These are phyloP conservation scores for Corythornis leucogaster DNA, from an alignment of 2,797 vertebrate species.

Conservation along the genomic window DNA sequence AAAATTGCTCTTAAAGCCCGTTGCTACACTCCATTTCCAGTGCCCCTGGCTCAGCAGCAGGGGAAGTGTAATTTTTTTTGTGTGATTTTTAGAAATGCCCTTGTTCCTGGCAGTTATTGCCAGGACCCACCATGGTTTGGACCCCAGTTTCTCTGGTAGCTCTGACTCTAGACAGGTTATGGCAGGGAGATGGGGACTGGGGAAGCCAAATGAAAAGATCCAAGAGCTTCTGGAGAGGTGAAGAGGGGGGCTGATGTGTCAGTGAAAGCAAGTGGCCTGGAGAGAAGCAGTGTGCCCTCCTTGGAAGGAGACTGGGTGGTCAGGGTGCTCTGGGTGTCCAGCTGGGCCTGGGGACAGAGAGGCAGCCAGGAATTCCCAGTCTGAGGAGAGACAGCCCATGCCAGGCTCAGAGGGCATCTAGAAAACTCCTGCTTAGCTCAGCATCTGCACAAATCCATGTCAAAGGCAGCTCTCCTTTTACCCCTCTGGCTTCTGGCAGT, in stretches of 20 bases:
- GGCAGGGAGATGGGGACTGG: not conserved
- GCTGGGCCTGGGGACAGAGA: not conserved
- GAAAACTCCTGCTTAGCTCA: not conserved
- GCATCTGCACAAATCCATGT: accelerated
- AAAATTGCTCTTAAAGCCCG: not conserved
- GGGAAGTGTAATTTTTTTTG: not conserved
- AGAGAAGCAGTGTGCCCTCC: not conserved
- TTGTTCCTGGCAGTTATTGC: not conserved
- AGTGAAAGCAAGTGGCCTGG: not conserved
- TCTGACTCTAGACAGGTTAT: not conserved
- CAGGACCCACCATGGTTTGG: not conserved
- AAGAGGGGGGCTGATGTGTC: not conserved
- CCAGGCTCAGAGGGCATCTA: not conserved
- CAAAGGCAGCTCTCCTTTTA: not conserved
- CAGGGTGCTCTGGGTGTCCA: not conserved
- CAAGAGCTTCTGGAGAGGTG: not conserved
- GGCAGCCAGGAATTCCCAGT: not conserved
- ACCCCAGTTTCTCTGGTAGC: not conserved
- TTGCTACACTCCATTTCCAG: not conserved
- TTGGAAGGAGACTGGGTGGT: accelerated
- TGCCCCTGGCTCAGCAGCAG: not conserved
- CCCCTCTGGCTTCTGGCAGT: not conserved
- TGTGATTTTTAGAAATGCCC: not conserved
- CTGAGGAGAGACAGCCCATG: accelerated
- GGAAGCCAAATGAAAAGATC: not conserved